Base-by-base conservation (phyloP, 2,888 invertebrate species). In the Acrobeloides nanus region DNA sequence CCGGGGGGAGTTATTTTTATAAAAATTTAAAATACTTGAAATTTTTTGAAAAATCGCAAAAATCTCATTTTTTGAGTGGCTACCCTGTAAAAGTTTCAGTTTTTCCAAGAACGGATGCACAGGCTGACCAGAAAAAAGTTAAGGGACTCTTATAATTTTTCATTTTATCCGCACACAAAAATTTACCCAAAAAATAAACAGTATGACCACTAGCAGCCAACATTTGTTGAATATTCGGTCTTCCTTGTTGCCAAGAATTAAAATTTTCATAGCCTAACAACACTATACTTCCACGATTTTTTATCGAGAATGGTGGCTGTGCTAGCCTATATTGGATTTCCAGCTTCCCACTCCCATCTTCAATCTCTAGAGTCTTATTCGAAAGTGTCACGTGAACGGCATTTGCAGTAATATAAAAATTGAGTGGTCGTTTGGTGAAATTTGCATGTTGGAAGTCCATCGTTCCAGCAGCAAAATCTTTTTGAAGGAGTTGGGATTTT, bases 371-470 rank as follows among this genome's bases (percentile, higher is more conserved):
- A 5, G 33, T 52, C 18, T 38, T 55, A 24, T 51, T 45, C 12
- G 51, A 31, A 7, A 57, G 48, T 6, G 17, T 38, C n/a, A 48
- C 61, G 38, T 58, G 58, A 24, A 47, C 48, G 15, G 56, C 58
- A 26, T 58, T 58, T 17, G 62, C 58, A 6, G 47, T 51, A 29
- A 58, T 54, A 35, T 62, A 58, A 23, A 62, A 45, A 44, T 58
- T 58, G 27, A 58, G 29, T 2, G 56, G 61, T 25, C 61, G 47
- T 49, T 62, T 48, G 7, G 52, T 47, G 21, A 58, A 46, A 40
- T 58, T 44, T 17, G 40, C 15, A 15, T 20, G 17, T 17, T 44
- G 45, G 23, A 44, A n/a, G n/a, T n/a, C n/a, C n/a, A n/a, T n/a
- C n/a, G n/a, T n/a, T n/a, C n/a, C n/a, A n/a, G n/a, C n/a, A n/a